These are phyloP conservation scores for Ridgeia piscesae DNA, from an alignment of 1,140 invertebrate species.

Conservation along the genomic window DNA sequence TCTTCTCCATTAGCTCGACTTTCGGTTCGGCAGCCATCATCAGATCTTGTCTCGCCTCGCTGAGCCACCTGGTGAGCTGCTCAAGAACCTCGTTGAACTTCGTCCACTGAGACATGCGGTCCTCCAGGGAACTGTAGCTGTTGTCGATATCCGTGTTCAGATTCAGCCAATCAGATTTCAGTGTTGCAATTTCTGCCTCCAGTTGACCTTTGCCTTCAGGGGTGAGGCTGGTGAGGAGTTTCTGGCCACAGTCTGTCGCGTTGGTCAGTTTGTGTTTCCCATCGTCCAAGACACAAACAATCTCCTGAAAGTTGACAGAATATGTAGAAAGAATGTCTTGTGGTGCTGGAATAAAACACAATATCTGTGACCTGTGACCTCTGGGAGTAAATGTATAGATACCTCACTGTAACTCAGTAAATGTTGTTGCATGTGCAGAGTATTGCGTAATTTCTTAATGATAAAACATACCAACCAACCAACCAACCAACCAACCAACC, in stretches of 20 bases:
- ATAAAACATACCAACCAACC: too few species aligned
- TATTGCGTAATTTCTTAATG: not conserved
- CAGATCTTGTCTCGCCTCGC: conserved; percentile 71
- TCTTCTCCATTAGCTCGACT: conserved; percentile 68
- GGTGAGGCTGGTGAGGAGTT: not conserved
- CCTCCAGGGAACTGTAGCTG: conserved; percentile 83
- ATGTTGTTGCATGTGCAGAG: too few species aligned
- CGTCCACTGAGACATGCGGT: conserved; percentile 61
- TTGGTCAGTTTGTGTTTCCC: conserved; percentile 12
- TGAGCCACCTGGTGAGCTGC: conserved; percentile 45
- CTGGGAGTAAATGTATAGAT: too few species aligned
- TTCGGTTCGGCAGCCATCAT: conserved; percentile 63
- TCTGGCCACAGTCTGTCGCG: not conserved
- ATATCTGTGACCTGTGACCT: too few species aligned
- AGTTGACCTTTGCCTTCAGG: not conserved
- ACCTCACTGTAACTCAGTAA: too few species aligned
- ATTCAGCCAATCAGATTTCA: conserved; percentile 7
- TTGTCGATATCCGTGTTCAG: conserved; percentile 72
- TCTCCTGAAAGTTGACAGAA: not conserved
- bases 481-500: too few species aligned
- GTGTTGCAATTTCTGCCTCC: not conserved
- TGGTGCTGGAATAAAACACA: not conserved
- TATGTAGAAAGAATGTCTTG: not conserved
- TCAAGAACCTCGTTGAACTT: conserved; percentile 62
- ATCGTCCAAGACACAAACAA: not conserved